phyloP scores from a whole-genome alignment of 1,140 invertebrate species.

The Eciton burchellii region DNA sequence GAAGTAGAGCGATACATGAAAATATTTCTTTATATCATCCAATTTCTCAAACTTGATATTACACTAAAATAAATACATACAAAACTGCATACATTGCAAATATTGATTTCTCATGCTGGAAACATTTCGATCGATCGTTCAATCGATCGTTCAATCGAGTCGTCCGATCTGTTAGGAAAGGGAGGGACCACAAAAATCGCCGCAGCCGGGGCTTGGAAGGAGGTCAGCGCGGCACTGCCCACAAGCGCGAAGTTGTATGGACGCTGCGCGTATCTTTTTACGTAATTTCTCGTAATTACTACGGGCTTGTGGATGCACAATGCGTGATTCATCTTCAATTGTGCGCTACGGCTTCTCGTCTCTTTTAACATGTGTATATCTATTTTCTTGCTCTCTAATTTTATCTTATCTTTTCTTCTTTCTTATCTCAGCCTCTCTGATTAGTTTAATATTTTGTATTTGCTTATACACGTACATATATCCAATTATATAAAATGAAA shows the following conservation, averaged over 20 bases:
- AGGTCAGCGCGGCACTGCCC: neutral
- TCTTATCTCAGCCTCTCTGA: neutral
- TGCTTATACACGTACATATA: neutral
- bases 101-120: too few relatives aligned
- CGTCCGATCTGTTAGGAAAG: too few relatives aligned
- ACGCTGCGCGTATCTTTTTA: conserved; percentile 52
- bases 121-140: too few relatives aligned
- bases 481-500: neutral
- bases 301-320: conserved; percentile 51
- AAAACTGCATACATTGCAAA: too few relatives aligned
- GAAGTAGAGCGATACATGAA: too few relatives aligned
- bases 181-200: neutral
- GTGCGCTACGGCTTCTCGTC: conserved; percentile 58
- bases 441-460: neutral
- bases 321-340: conserved; percentile 70
- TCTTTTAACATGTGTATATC: conserved; percentile 50
- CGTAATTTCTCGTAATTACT: conserved; percentile 65
- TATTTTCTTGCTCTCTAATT: neutral
- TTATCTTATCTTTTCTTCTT: conserved; percentile 1
- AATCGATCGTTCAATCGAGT: too few relatives aligned
- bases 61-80: too few relatives aligned
- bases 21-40: too few relatives aligned
- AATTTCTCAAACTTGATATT: too few relatives aligned
- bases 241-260: conserved; percentile 15
- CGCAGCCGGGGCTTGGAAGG: neutral